A percentile compares a stretch with the other conserved stretches of the same genome.
These are phyloP conservation scores for Andrena chrysosceles DNA, from an alignment of 2,888 invertebrate species.

Conservation along the genomic window DNA sequence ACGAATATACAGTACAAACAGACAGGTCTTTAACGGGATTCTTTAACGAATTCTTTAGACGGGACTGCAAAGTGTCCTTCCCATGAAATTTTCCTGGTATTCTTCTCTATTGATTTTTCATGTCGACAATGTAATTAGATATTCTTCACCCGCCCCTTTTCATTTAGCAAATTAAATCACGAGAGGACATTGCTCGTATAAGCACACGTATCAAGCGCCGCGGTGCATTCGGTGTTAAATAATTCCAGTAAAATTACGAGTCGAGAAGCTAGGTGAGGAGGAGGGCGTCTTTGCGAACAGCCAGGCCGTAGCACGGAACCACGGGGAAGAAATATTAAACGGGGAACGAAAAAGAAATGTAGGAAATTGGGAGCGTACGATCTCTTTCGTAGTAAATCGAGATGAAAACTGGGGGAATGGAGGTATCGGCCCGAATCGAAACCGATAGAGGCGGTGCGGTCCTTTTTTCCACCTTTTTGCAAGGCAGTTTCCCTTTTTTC, in stretches of 20 bases:
- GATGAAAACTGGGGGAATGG: slow-evolving; percentile 62
- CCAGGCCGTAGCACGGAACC: neutral
- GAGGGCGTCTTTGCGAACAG: neutral
- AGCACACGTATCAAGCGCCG: slow-evolving; percentile 8
- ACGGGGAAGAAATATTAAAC: slow-evolving; percentile 33
- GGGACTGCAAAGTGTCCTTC: slow-evolving; percentile 41
- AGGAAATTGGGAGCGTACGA: slow-evolving; percentile 44
- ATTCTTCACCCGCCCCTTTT: neutral
- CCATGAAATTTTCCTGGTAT: slow-evolving; percentile 63
- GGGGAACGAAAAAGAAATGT: slow-evolving; percentile 16
- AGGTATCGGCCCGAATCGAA: slow-evolving; percentile 54
- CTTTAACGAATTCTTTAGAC: slow-evolving; percentile 65
- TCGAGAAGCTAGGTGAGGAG: neutral
- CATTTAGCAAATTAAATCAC: slow-evolving; percentile 51
- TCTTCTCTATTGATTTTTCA: slow-evolving; percentile 56
- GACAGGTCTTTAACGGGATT: slow-evolving; percentile 59
- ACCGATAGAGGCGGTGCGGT: slow-evolving; percentile 42
- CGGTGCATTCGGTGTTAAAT: slow-evolving; percentile 8
- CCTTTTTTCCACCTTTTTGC: slow-evolving; percentile 28
- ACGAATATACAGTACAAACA: slow-evolving; percentile 35
- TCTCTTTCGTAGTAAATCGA: slow-evolving; percentile 72
- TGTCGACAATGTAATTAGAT: slow-evolving; percentile 50
- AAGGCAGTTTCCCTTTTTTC: neutral
- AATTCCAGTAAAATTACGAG: neutral
- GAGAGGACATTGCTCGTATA: slow-evolving; percentile 16